phyloP scores from a whole-genome alignment of 2,113 vertebrate species.

The Rhizomys pruinosus region DNA sequence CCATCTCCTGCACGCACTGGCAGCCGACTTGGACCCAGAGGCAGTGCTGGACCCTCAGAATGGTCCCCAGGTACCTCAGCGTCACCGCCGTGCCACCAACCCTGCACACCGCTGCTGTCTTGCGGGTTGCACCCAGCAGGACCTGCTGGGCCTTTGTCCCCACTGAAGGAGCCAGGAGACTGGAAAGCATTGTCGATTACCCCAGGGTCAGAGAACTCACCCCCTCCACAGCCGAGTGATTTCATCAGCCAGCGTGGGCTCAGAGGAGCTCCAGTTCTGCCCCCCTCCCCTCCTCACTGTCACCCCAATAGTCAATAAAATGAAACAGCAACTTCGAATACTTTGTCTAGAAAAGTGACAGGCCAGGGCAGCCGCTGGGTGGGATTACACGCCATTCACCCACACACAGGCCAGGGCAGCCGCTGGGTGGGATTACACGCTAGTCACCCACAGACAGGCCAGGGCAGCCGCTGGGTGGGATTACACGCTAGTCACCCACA shows the following conservation, averaged over 20 bases:
- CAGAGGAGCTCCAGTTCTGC: not conserved
- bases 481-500: no score
- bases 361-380: not conserved
- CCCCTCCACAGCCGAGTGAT: not conserved
- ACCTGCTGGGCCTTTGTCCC: slow-evolving; percentile 68
- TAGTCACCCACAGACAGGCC: not conserved
- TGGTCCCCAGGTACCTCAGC: not conserved
- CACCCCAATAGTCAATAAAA: slow-evolving; percentile 32
- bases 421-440: not conserved
- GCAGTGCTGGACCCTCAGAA: not conserved
- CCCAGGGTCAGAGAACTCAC: not conserved
- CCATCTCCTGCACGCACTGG: not conserved
- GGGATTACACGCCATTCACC: no score
- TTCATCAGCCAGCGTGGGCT: no score
- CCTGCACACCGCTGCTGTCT: slow-evolving; percentile 62
- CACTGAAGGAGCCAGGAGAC: slow-evolving; percentile 29
- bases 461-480: accelerated
- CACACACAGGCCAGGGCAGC: accelerated
- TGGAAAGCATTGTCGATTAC: no score
- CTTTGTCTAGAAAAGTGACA: not conserved
- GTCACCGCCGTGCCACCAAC: not conserved
- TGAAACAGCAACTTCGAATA: not conserved
- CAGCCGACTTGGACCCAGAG: accelerated
- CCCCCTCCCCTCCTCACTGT: not conserved
- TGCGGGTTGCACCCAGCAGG: slow-evolving; percentile 41